Evolutionary conservation across 2,888 invertebrate species (phyloP), one percentile per base, ranked within the genome.

Genomic region (Crematogaster levior): DNA sequence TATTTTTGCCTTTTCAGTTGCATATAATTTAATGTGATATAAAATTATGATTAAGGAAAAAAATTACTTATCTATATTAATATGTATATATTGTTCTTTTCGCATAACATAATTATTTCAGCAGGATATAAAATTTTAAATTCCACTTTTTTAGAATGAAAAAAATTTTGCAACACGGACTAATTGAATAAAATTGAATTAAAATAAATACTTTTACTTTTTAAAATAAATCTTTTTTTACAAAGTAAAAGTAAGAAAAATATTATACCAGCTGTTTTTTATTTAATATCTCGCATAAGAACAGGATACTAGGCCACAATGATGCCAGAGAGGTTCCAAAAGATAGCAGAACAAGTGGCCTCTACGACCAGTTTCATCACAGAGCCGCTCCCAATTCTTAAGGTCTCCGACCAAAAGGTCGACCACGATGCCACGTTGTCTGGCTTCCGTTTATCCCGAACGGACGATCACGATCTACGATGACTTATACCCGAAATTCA

Each of bases 281-380:
- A 63, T 37, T 58, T 7, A 27, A 56, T 56, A 43, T 40, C 53
- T 77, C 63, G 18, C 34, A 40, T 12, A 30, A 53, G 66, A 77
- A 46, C n/a, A n/a, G 3, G 18, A 51, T n/a, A 37, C 5, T 65
- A 58, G 60, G 24, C 30, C 12, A 27, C 24, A 46, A 37, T 40
- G 21, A 30, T 30, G 34, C 21, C 68, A 43, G 53, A 77, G 56
- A 56, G 56, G 30, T 34, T 58, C 70, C 70, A 53, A 68, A 79
- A 79, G 70, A 56, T 30, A 53, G 65, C 40, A 24, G 70, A 70
- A 70, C 77, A 68, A 66, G 77, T 79, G 77, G 70, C 27, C 79
- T 80, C 75, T 85, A 84, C 90, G 91, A 91, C 92, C 91, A 91
- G 91, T 91, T 91, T 88, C 89, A 91, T 90, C 91, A 91, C 86